Evolutionary conservation across 2,797 vertebrate genomes (phyloP).

Genomic region (Cygnus olor): DNA sequence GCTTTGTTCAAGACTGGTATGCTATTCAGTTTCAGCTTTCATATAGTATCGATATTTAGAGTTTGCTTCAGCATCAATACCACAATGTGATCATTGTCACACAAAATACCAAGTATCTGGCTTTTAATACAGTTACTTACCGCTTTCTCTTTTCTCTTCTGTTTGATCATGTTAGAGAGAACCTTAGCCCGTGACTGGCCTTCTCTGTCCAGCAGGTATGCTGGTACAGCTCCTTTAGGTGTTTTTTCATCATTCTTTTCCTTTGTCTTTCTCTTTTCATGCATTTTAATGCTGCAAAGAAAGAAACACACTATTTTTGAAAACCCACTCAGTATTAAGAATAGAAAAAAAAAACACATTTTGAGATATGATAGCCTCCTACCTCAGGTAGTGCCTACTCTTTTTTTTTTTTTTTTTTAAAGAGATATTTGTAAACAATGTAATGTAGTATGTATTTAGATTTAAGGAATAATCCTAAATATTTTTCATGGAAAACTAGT

Average conservation of each 20-base stretch:
- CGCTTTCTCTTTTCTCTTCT: conserved; percentile 98
- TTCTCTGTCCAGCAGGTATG: conserved; percentile 95
- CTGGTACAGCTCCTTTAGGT: conserved; percentile 94
- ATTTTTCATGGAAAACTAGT: background rate
- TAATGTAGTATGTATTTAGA: background rate
- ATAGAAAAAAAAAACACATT: background rate
- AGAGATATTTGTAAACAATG: background rate
- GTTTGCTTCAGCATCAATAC: background rate
- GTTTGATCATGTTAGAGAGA: conserved; percentile 99
- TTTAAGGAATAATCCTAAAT: background rate
- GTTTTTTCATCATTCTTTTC: conserved; percentile 97
- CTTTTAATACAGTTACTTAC: conserved; percentile 81
- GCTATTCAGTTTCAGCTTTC: background rate
- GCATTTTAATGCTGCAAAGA: conserved; percentile 93
- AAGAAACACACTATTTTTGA: background rate
- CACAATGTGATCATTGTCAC: background rate
- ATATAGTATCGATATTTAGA: background rate
- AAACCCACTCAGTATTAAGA: background rate
- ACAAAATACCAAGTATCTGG: background rate
- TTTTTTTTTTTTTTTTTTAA: background rate
- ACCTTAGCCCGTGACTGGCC: conserved; percentile 94
- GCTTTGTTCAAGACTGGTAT: background rate
- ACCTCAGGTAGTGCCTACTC: background rate
- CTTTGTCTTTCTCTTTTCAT: conserved; percentile 95
- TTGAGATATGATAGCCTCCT: background rate